phyloP scores from a whole-genome alignment of 2,888 invertebrate species.

The Hypsopygia costalis region DNA sequence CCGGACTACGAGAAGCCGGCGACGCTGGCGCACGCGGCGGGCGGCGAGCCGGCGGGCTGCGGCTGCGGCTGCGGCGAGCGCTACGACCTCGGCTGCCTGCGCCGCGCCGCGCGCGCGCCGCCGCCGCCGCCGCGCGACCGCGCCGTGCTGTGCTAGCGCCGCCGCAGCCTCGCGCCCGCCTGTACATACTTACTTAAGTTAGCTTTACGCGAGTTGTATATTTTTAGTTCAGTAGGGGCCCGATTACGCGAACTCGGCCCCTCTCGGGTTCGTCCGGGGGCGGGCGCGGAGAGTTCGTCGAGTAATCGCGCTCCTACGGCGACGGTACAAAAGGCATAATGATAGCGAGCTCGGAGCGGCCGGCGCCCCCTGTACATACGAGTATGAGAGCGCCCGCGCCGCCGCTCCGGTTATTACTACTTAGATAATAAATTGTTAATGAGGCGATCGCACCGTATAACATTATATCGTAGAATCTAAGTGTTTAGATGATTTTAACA shows the following conservation, averaged over 20 bases:
- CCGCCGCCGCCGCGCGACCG: slow-evolving; percentile 39
- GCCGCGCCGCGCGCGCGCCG: slow-evolving; percentile 24
- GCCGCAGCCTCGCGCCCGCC: slow-evolving; percentile 10
- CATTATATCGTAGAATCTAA: slow-evolving; percentile 52
- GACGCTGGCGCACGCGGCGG: slow-evolving; percentile 38
- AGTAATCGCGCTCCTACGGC: slow-evolving; percentile 48
- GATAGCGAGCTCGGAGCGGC: slow-evolving; percentile 23
- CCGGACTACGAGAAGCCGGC: slow-evolving; percentile 75
- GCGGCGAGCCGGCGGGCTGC: slow-evolving; percentile 14
- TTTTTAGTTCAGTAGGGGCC: slow-evolving; percentile 50
- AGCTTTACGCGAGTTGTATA: slow-evolving; percentile 35
- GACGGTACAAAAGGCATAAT: slow-evolving; percentile 73
- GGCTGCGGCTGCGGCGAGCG: slow-evolving; percentile 16
- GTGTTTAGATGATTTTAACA: slow-evolving; percentile 55
- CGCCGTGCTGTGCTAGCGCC: slow-evolving; percentile 59
- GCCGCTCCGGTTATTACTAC: slow-evolving; percentile 32
- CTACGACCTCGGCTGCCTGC: slow-evolving; percentile 15
- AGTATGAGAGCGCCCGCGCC: slow-evolving; percentile 13
- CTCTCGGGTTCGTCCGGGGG: no score
- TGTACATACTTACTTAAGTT: slow-evolving; percentile 20
- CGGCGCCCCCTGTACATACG: slow-evolving; percentile 12
- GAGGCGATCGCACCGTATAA: slow-evolving; percentile 54
- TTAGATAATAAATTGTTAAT: slow-evolving; percentile 56
- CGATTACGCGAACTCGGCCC: slow-evolving; percentile 51
- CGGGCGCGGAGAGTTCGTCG: no score